Percentiles rank a stretch among this genome's conserved stretches.
These are phyloP conservation scores for Rhodeus uyekii DNA, from an alignment of 2,797 vertebrate species.

Conservation along the genomic window DNA sequence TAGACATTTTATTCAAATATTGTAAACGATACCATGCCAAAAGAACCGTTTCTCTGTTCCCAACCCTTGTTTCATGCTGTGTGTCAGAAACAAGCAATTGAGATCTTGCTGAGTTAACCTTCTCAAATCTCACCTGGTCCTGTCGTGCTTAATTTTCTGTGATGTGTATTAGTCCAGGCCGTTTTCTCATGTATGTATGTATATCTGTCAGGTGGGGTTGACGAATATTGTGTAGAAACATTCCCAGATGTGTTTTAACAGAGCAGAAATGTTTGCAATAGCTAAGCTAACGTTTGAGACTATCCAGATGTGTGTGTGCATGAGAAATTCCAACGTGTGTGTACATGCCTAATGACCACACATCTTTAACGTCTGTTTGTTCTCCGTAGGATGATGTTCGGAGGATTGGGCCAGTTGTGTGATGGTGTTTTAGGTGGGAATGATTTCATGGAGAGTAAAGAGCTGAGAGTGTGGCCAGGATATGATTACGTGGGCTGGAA, in stretches of 20 bases:
- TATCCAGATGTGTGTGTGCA: slow-evolving; percentile 65
- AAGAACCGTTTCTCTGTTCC: slow-evolving; percentile 1
- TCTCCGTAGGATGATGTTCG: slow-evolving; percentile 83
- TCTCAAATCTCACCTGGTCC: slow-evolving; percentile 30
- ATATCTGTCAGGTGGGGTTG: slow-evolving; percentile 27
- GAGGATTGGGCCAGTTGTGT: slow-evolving; percentile 89
- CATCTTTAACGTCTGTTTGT: slow-evolving; percentile 6
- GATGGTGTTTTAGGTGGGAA: slow-evolving; percentile 90
- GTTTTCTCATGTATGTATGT: slow-evolving; percentile 8
- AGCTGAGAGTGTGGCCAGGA: slow-evolving; percentile 91
- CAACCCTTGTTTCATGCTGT: not conserved
- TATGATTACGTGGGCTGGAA: slow-evolving; percentile 95
- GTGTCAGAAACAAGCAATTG: slow-evolving; percentile 14
- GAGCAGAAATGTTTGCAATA: slow-evolving; percentile 74
- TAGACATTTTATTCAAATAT: not conserved
- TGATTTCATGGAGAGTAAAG: slow-evolving; percentile 86
- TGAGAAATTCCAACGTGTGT: slow-evolving; percentile 44
- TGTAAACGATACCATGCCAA: not conserved
- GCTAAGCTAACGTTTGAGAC: slow-evolving; percentile 70
- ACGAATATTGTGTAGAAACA: slow-evolving; percentile 45
- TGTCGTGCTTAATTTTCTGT: slow-evolving; percentile 12
- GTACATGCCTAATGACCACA: slow-evolving; percentile 4
- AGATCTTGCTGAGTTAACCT: slow-evolving; percentile 1
- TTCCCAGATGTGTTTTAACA: slow-evolving; percentile 69
- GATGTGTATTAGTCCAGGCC: slow-evolving; percentile 34